phyloP scores from a whole-genome alignment of 2,888 invertebrate species.

The Xestia ashworthii region DNA sequence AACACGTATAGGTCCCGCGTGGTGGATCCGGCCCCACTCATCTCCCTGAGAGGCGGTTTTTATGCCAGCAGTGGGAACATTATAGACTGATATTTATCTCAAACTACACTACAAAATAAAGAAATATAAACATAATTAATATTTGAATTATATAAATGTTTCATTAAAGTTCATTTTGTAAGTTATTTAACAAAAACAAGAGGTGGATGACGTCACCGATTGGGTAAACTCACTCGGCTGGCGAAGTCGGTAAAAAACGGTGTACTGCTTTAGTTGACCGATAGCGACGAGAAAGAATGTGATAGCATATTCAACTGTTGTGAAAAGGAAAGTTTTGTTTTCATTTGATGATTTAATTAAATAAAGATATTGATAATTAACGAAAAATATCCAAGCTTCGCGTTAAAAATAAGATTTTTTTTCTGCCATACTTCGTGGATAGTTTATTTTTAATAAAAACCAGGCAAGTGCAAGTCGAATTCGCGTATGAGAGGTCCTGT shows the following conservation, averaged over 20 bases:
- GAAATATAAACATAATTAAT: slow-evolving; percentile 24
- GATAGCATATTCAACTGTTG: not conserved
- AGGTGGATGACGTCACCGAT: slow-evolving; percentile 52
- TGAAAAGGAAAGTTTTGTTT: slow-evolving; percentile 29
- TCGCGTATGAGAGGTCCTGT: too few species aligned
- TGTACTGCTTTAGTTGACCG: slow-evolving; percentile 42
- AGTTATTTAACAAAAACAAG: slow-evolving; percentile 55
- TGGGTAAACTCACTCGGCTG: slow-evolving; percentile 42
- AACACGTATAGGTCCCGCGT: not conserved
- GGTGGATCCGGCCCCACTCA: not conserved
- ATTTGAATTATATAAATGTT: slow-evolving; percentile 41
- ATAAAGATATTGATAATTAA: not conserved
- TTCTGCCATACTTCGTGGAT: not conserved
- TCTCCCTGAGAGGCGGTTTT: not conserved
- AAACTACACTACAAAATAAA: not conserved
- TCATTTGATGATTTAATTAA: not conserved
- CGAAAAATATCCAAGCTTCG: not conserved
- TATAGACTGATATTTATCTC: not conserved
- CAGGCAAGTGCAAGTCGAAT: too few species aligned
- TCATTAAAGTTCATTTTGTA: slow-evolving; percentile 48
- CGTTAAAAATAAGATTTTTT: too few species aligned
- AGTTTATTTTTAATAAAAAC: too few species aligned
- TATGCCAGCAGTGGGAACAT: not conserved
- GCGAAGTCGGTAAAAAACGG: slow-evolving; percentile 42
- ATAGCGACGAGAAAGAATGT: slow-evolving; percentile 48